Percentiles rank a stretch among this genome's conserved stretches.
These are phyloP conservation scores for Hydrotaea cyrtoneurina DNA, from an alignment of 2,888 invertebrate genomes.

Conservation along the genomic window DNA sequence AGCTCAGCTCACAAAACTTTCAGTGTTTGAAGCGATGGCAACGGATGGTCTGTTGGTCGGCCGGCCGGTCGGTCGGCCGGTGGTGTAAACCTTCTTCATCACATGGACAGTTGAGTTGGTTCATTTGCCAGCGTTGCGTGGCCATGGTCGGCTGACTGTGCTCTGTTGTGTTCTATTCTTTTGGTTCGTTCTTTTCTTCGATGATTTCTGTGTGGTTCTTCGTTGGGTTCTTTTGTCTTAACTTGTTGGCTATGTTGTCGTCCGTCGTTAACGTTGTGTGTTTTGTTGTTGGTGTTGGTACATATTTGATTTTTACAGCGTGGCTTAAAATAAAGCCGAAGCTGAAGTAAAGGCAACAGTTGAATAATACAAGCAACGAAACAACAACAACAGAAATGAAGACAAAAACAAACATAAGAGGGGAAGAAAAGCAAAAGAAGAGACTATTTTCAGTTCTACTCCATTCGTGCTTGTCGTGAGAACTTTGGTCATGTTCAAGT, in stretches of 20 bases:
- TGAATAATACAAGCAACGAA: neutral
- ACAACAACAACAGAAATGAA: no score
- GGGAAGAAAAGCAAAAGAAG: neutral
- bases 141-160: constrained; percentile 3
- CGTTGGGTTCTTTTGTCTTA: constrained; percentile 37
- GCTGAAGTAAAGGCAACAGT: constrained; percentile 3
- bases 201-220: constrained; percentile 70
- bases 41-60: no score
- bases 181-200: constrained; percentile 38
- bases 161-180: neutral
- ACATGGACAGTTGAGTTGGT: no score
- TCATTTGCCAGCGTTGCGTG: neutral
- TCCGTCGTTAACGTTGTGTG: constrained; percentile 21
- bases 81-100: no score
- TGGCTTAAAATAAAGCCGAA: neutral
- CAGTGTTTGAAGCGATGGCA: constrained; percentile 41
- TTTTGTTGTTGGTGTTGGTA: constrained; percentile 35
- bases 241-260: neutral
- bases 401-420: no score
- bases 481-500: constrained; percentile 72
- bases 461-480: constrained; percentile 66
- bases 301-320: neutral
- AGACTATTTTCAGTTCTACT: constrained; percentile 25
- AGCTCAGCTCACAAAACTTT: constrained; percentile 62
- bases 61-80: no score